Evolutionary conservation across 2,113 vertebrate species (phyloP).

Genomic region (Oreocharis arfaki): DNA sequence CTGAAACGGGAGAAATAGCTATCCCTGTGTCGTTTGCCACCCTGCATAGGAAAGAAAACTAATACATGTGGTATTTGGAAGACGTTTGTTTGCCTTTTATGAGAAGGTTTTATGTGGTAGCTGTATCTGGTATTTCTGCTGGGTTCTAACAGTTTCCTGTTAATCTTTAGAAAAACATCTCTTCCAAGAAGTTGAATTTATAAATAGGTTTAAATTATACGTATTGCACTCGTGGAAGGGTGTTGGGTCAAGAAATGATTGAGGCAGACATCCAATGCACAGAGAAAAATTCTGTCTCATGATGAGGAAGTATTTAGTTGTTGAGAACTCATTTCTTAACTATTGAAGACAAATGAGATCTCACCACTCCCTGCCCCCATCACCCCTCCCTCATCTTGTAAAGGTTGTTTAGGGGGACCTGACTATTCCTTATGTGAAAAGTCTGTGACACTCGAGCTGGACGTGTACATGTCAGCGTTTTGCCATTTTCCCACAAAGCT

Average conservation of each 20-base stretch:
- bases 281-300: not conserved
- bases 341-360: not conserved
- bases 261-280: not conserved
- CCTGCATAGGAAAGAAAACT: not conserved
- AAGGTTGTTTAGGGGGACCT: not conserved
- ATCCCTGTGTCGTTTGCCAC: not conserved
- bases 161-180: not conserved
- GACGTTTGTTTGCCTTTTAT: not conserved
- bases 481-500: conserved; percentile 23
- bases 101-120: not conserved
- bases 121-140: not conserved
- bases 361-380: not conserved
- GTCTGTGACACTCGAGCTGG: not conserved
- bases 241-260: not conserved
- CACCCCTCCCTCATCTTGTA: too few relatives aligned
- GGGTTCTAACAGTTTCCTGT: not conserved
- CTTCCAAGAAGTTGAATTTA: not conserved
- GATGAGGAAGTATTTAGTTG: not conserved
- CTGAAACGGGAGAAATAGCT: not conserved
- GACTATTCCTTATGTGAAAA: not conserved
- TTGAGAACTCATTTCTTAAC: not conserved
- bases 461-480: not conserved
- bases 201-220: not conserved
- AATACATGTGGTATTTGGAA: rapidly evolving
- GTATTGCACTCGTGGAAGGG: not conserved